Conservation (phyloP, 2,888 invertebrate genomes). For the Noctua pronuba region DNA sequence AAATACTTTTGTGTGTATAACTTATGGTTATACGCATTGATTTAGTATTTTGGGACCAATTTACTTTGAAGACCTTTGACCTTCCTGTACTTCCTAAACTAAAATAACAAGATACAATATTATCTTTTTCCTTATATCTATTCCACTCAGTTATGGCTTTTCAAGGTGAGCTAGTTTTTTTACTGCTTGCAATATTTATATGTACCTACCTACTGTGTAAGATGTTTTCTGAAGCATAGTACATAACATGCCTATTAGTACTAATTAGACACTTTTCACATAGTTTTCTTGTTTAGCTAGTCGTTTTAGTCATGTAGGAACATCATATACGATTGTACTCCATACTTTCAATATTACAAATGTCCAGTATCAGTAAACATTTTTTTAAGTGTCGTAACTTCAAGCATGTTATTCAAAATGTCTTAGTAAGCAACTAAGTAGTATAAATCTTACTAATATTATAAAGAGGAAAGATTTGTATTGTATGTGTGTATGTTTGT, state of each 20-base stretch:
- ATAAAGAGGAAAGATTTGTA: no score
- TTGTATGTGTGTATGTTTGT: no score
- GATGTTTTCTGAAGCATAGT: constrained; percentile 10
- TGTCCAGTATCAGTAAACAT: neutral
- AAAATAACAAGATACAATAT: constrained; percentile 1
- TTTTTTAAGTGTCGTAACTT: neutral
- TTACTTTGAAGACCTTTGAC: neutral
- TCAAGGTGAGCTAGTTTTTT: constrained; percentile 54
- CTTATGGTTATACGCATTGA: neutral
- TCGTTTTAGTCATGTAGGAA: neutral
- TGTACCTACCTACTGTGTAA: constrained; percentile 23
- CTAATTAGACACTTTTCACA: constrained; percentile 26
- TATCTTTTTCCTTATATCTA: constrained; percentile 1
- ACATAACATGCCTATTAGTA: constrained; percentile 24
- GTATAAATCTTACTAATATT: no score
- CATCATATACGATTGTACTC: neutral
- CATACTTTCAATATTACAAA: neutral
- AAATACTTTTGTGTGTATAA: neutral
- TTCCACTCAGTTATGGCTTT: constrained; percentile 17
- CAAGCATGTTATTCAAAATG: neutral
- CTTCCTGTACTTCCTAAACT: neutral
- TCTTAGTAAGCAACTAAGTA: neutral
- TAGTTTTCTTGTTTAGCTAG: neutral
- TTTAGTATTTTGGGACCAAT: neutral
- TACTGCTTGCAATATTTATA: constrained; percentile 7